phyloP scores from a whole-genome alignment of 2,113 vertebrate species.

The Diglossa brunneiventris region DNA sequence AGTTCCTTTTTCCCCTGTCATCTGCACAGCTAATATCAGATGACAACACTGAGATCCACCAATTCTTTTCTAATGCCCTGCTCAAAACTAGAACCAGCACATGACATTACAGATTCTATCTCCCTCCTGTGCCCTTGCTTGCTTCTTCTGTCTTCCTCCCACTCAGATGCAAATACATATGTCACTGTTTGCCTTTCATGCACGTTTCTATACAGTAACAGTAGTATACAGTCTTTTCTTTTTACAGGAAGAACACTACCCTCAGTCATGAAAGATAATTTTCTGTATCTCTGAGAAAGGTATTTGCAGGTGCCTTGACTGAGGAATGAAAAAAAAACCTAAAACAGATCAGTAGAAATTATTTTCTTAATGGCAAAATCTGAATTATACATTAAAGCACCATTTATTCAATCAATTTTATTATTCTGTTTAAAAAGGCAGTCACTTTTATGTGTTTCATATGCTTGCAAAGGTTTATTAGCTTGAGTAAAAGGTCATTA shows the following conservation, averaged over 20 bases:
- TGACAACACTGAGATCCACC: background rate
- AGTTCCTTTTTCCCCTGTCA: background rate
- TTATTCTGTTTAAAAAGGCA: conserved; percentile 36
- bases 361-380: conserved; percentile 27
- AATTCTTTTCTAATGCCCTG: conserved; percentile 12
- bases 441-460: conserved; percentile 11
- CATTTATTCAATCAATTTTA: conserved; percentile 44
- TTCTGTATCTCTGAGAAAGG: background rate
- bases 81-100: background rate
- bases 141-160: background rate
- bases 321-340: background rate
- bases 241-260: background rate
- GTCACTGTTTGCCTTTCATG: background rate
- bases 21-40: background rate
- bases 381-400: conserved; percentile 58
- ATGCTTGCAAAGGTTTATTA: conserved; percentile 35
- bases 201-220: background rate
- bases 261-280: background rate
- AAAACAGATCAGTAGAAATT: conserved; percentile 22
- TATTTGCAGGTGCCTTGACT: background rate
- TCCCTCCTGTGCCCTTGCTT: background rate
- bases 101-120: background rate
- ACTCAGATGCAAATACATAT: background rate
- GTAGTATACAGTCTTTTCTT: background rate
- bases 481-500: conserved; percentile 6